Base-by-base conservation (phyloP, 2,888 invertebrate genomes). In the Scaptomyza caliginosa region DNA sequence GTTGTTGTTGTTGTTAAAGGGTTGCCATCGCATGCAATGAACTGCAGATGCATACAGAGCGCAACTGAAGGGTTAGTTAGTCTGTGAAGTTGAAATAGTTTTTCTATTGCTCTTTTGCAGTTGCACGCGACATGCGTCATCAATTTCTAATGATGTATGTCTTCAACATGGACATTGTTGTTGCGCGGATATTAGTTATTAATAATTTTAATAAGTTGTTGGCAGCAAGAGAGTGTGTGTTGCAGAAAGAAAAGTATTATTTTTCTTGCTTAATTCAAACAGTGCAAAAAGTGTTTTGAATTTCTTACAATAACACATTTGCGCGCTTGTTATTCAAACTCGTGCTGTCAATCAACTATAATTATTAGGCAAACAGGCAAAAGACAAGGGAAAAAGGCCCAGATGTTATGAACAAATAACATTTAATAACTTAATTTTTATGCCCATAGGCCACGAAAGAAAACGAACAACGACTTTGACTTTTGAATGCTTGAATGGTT, bases 71-170 rank as follows among this genome's bases (percentile, higher is more conserved):
- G 10, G 24, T n/a, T n/a, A n/a, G n/a, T n/a, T n/a, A n/a, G n/a
- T n/a, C n/a, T 13, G 17, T 4, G 21, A 0, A n/a, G 17, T 1
- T 7, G 28, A 34, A 38, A 42, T 42, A 36, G 62, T 36, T 28
- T 39, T 24, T 50, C 34, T 30, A 64, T 36, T 54, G 62, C 32
- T 48, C 58, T 57, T 65, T 51, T 59, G 64, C 65, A 71, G 85
- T 81, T 86, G 86, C 83, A 83, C 79, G 83, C 86, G 84, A 84
- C 85, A 86, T 79, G 88, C 84, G 79, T 84, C 88, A 86, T 84
- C 84, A 88, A 84, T 85, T 82, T 87, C 83, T 82, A 87, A 84
- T 87, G 83, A 84, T 86, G 64, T 77, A 74, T 70, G 88, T 86
- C 86, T 79, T 57, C 66, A 66, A 34, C 62, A 52, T 38, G 60